Evolutionary conservation across 53 echinoderm and acorn worm genomes (phyloP).

Genomic region (Arbacia lixula): DNA sequence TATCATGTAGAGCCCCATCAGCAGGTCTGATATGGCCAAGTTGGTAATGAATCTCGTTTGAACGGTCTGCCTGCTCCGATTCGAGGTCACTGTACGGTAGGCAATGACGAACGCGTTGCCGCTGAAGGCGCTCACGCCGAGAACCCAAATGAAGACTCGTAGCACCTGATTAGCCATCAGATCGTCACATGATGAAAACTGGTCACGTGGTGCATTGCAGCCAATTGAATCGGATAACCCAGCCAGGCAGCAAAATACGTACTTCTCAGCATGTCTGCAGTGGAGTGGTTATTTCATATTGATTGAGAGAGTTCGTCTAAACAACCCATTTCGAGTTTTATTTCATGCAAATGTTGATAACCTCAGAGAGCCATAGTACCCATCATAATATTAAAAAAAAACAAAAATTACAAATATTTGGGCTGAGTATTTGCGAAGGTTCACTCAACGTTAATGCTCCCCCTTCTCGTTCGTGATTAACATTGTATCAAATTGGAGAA

Average conservation of each 20-base stretch:
- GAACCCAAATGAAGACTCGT: slow-evolving; percentile 56
- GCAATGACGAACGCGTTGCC: slow-evolving; percentile 52
- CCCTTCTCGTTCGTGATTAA: too few relatives aligned
- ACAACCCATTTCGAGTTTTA: too few relatives aligned
- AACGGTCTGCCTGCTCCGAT: slow-evolving; percentile 4
- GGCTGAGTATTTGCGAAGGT: too few relatives aligned
- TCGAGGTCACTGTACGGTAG: neutral
- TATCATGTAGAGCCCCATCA: slow-evolving; percentile 66
- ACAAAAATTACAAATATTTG: too few relatives aligned
- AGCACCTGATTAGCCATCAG: slow-evolving; percentile 45
- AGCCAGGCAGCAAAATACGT: slow-evolving; percentile 47
- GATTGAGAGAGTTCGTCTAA: too few relatives aligned
- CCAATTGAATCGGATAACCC: slow-evolving; percentile 2
- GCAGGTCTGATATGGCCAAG: slow-evolving; percentile 51
- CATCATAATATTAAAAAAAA: too few relatives aligned
- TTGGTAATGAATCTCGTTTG: slow-evolving; percentile 61
- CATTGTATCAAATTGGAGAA: too few relatives aligned
- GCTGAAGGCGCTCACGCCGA: slow-evolving; percentile 53
- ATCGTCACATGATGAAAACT: slow-evolving; percentile 55
- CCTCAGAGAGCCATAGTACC: too few relatives aligned
- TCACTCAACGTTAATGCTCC: too few relatives aligned
- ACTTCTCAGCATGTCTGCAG: slow-evolving; percentile 37
- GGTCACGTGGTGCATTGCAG: slow-evolving; percentile 56
- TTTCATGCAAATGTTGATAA: too few relatives aligned
- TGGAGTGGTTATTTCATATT: too few relatives aligned